Base-by-base conservation (phyloP, 92 coral and sea anemone genomes). In the Zoanthus sociatus region DNA sequence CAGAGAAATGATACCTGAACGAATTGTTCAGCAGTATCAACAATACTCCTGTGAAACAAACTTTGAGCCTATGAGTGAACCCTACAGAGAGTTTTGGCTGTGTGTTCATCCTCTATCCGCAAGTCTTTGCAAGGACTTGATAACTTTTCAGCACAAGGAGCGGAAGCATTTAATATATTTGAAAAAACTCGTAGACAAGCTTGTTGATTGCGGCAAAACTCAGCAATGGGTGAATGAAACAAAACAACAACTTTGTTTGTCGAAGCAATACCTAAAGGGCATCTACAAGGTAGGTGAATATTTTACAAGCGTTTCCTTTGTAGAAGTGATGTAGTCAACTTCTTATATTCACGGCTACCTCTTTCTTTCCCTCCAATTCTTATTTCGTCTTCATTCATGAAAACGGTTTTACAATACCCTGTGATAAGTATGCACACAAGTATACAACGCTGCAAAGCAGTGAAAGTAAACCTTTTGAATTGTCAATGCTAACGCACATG, bases 91-190 rank as follows among this genome's bases (percentile, higher is more conserved):
- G 70, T 20, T 15, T 32, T 11, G 76, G 42, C 5, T 71, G 15
- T 58, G 90, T 90, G 92, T 78, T 69, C 92, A 4, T 37, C 42
- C 42, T 89, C 92, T 30, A 74, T 85, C 21, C 44, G 84, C 7
- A 86, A 58, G 76, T 54, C 83, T 11, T 82, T 68, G 11, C 50
- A 30, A 15, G 64, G 90, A 51, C 86, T 89, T 76, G 89, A 89
- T 76, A 76, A 90, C 83, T 84, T 90, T 58, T 75, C 85, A 50
- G 90, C 92, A 20, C 88, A 82, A 54, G 91, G 91, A 33, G 53
- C 84, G 4, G 71, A 75, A 13, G 93, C 93, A 4, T 87, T 91
- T 45, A 91, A 83, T 60, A 76, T 26, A 87, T 18, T 63, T 91
- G 87, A 77, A 37, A 37, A 37, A 37, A 37, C 42, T 0, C 2